These are phyloP conservation scores for Pachymerium ferrugineum DNA, from an alignment of 2,888 invertebrate species.

Conservation along the genomic window DNA sequence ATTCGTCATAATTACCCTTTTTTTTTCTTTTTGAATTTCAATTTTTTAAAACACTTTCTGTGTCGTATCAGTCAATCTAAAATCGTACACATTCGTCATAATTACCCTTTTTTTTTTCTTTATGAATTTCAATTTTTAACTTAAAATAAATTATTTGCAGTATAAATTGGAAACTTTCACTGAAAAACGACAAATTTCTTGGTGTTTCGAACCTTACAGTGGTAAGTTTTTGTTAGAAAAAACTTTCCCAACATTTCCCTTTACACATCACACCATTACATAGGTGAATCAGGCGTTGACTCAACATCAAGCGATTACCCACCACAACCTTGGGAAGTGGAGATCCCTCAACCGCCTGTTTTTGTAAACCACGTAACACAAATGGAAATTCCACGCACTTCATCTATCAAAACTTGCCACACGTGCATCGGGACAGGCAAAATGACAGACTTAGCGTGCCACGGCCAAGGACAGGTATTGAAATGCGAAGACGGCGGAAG, in stretches of 20 bases:
- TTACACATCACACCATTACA: no score
- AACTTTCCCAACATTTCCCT: no score
- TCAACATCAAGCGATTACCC: conserved; percentile 22
- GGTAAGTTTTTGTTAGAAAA: no score
- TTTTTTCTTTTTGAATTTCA: no score
- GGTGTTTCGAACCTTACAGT: conserved; percentile 52
- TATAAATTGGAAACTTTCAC: conserved; percentile 54
- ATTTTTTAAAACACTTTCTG: no score
- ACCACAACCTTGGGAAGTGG: conserved; percentile 44
- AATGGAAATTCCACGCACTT: conserved; percentile 46
- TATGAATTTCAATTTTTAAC: neutral
- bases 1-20: no score
- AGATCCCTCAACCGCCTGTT: conserved; percentile 40
- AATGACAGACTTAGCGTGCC: conserved; percentile 44
- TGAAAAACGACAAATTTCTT: conserved; percentile 52
- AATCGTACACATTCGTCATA: no score
- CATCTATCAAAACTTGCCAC: conserved; percentile 41
- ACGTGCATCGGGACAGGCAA: conserved; percentile 38
- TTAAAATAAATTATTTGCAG: conserved; percentile 43
- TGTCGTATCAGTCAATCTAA: no score
- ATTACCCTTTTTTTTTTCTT: neutral
- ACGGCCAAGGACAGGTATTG: conserved; percentile 42
- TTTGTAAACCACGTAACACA: conserved; percentile 42
- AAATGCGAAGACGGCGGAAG: neutral
- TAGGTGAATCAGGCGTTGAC: conserved; percentile 14